Evolutionary conservation across 2,797 vertebrate species (phyloP).

Genomic region (Sparus aurata): DNA sequence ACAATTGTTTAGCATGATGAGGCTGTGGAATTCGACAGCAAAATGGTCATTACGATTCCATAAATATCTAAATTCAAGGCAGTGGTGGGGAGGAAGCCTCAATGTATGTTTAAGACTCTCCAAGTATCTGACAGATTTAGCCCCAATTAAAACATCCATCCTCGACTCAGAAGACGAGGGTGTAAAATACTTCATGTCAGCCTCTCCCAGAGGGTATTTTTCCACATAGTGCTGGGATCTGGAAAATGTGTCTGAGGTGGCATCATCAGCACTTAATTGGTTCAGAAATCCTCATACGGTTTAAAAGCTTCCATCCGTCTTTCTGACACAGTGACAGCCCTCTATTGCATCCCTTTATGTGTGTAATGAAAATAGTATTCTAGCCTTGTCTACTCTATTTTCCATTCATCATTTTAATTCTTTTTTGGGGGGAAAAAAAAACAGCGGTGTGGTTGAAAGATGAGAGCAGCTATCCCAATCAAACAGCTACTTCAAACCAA

Average conservation of each 20-base stretch:
- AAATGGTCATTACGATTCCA: constrained; percentile 8
- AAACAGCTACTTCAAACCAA: background rate
- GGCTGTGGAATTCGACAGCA: background rate
- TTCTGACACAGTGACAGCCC: constrained; percentile 47
- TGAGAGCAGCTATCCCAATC: background rate
- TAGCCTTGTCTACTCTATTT: constrained; percentile 27
- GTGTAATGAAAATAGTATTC: constrained; percentile 22
- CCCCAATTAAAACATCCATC: constrained; percentile 72
- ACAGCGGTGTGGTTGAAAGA: constrained; percentile 8
- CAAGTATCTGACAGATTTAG: constrained; percentile 67
- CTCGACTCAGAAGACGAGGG: constrained; percentile 58
- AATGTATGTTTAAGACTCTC: constrained; percentile 33
- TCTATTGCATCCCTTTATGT: constrained; percentile 19
- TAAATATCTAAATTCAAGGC: constrained; percentile 29
- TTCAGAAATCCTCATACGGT: constrained; percentile 59
- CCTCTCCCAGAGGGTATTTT: constrained; percentile 57
- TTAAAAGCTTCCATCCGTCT: constrained; percentile 62
- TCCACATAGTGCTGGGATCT: constrained; percentile 39
- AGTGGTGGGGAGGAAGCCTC: constrained; percentile 26
- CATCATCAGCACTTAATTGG: constrained; percentile 75
- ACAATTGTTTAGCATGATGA: constrained; percentile 7
- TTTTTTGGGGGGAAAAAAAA: background rate
- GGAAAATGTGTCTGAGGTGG: constrained; percentile 60
- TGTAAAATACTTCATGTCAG: constrained; percentile 59
- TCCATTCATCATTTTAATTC: background rate